Evolutionary conservation across 2,888 invertebrate genomes (phyloP).

Genomic region (Amiota mariae): DNA sequence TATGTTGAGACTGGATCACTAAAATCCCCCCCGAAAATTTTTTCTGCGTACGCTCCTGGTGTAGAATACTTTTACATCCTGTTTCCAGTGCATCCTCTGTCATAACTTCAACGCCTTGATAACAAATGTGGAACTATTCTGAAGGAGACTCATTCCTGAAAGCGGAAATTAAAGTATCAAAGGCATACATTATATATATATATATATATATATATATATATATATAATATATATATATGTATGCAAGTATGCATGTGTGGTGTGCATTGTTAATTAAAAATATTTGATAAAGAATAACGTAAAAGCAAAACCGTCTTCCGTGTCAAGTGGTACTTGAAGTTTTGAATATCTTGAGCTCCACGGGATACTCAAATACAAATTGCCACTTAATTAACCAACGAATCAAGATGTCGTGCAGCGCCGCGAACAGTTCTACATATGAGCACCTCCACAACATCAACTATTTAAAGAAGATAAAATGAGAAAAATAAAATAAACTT

Average conservation of each 20-base stretch:
- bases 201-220: background rate
- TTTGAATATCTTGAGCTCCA: constrained; percentile 5
- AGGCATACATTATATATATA: background rate
- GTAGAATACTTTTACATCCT: too few relatives aligned
- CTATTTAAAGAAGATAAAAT: too few relatives aligned
- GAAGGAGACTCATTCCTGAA: too few relatives aligned
- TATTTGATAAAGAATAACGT: constrained; percentile 1
- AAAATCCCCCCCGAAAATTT: too few relatives aligned
- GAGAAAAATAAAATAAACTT: too few relatives aligned
- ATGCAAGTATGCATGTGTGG: background rate
- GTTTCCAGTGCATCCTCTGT: too few relatives aligned
- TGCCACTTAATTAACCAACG: constrained; percentile 23
- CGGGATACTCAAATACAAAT: constrained; percentile 19
- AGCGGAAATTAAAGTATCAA: too few relatives aligned
- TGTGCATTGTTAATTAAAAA: constrained; percentile 10
- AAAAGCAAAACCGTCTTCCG: background rate
- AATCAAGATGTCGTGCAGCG: constrained; percentile 21
- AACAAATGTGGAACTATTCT: too few relatives aligned
- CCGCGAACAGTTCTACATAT: background rate
- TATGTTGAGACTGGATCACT: too few relatives aligned
- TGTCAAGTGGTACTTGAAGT: constrained; percentile 13
- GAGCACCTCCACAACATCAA: too few relatives aligned
- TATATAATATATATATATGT: background rate
- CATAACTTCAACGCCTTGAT: too few relatives aligned
- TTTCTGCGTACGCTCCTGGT: too few relatives aligned